A percentile compares a stretch with the other conserved stretches of the same genome.
These are phyloP conservation scores for Heteromurus nitidus DNA, from an alignment of 2,888 invertebrate species.

Conservation along the genomic window DNA sequence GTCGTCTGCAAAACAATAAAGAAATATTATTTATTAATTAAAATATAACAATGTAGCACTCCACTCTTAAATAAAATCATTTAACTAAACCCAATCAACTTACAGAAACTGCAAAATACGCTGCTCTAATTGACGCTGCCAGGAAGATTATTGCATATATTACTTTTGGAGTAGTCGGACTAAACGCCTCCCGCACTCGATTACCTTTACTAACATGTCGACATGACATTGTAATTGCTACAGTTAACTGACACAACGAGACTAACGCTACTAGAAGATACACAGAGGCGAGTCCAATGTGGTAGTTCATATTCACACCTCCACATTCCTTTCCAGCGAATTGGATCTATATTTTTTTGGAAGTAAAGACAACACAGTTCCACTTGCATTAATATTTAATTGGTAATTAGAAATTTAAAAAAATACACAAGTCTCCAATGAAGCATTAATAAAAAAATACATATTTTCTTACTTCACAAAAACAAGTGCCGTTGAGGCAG, in stretches of 20 bases:
- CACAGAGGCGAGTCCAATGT: slow-evolving; percentile 79
- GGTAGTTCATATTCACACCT: slow-evolving; percentile 89
- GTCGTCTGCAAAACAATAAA: neutral
- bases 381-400: too few relatives aligned
- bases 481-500: slow-evolving; percentile 92
- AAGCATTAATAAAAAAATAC: too few relatives aligned
- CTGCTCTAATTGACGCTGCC: slow-evolving; percentile 89
- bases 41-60: neutral
- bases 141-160: slow-evolving; percentile 91
- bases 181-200: slow-evolving; percentile 88
- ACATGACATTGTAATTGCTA: slow-evolving; percentile 80
- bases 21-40: neutral
- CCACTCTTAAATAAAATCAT: too few relatives aligned
- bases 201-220: slow-evolving; percentile 79
- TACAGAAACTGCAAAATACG: slow-evolving; percentile 92
- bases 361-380: slow-evolving; percentile 60
- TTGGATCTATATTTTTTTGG: slow-evolving; percentile 77
- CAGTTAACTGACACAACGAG: slow-evolving; percentile 88
- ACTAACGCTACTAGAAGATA: slow-evolving; percentile 90
- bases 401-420: slow-evolving; percentile 38
- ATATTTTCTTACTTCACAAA: slow-evolving; percentile 87
- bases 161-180: slow-evolving; percentile 92
- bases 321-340: slow-evolving; percentile 90
- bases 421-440: neutral
- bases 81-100: too few relatives aligned